Base-by-base conservation (phyloP, 2,797 vertebrate species). In the Macrochelys suwanniensis region DNA sequence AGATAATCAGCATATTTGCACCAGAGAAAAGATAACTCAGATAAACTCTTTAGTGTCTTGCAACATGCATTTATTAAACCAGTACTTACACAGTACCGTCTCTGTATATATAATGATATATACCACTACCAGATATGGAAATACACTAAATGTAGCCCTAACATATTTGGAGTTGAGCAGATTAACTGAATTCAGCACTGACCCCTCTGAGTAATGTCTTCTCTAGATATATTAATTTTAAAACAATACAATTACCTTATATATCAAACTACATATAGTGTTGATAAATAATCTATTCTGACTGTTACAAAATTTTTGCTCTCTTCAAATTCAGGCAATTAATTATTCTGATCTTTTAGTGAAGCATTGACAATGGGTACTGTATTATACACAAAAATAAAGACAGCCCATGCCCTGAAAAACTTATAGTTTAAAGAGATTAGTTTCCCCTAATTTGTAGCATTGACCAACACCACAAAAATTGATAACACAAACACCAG, bases 151-250 rank as follows among this genome's bases (percentile, higher is more conserved):
- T 4, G 19, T 1, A 56, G 68, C 19, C n/a, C 80, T 57, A 0
- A 45, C 37, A 86, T 85, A 89, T 10, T 82, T 77, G 76, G 76
- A 89, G 31, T 23, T 84, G 82, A 87, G 80, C 28, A 76, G 8
- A 26, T 42, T 56, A 13, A 56, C 51, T 42, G 33, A 56, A 80
- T 56, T 25, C 79, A n/a, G 37, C 25, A 65, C 76, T 33, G 7
- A n/a, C 4, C 59, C 51, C 42, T 11, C 13, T 2, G 33, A 77
- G 33, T 61, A 68, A 65, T 65, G 15, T 65, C n/a, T 10, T 68
- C n/a, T 37, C n/a, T 68, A 37, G n/a, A 68, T 19, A 37, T 68
- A 68, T 37, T 68, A 16, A 68, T 37, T 37, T 68, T n/a, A 68
- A 68, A 68, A 19, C 33, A 68, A 19, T 37, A 37, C 4, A 37